phyloP scores from a whole-genome alignment of 2,113 vertebrate species.

The Amia ocellicauda region DNA sequence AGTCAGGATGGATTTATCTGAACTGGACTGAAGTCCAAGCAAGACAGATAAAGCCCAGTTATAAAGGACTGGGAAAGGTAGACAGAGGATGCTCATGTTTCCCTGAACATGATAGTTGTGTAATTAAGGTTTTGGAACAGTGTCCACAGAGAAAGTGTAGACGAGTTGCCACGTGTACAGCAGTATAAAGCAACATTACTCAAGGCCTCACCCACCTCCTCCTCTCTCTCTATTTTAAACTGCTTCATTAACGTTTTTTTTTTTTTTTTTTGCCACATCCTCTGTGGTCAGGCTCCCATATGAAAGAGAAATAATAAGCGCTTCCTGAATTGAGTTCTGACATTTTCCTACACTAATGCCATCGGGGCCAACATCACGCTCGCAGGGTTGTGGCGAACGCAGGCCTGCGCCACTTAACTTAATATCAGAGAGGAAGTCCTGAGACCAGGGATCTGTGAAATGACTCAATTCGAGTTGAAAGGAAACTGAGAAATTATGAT shows the following conservation, averaged over 20 bases:
- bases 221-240: no score
- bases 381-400: not conserved
- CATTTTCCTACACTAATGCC: not conserved
- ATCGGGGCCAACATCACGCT: not conserved
- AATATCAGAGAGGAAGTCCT: not conserved
- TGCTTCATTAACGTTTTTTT: no score
- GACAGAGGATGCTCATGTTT: no score
- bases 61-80: no score
- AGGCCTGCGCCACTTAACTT: not conserved
- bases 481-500: not conserved
- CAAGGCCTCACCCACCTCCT: not conserved
- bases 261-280: not conserved
- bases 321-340: constrained; percentile 1
- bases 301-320: not conserved
- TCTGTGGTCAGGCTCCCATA: not conserved
- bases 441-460: not conserved
- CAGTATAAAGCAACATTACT: not conserved
- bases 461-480: not conserved
- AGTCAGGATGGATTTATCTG: no score
- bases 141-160: not conserved
- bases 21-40: no score
- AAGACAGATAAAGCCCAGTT: no score
- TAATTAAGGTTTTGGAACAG: no score
- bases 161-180: not conserved
- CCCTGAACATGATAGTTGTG: no score